Conservation (phyloP, 1,140 invertebrate species). For the Lepidurus couesii region DNA sequence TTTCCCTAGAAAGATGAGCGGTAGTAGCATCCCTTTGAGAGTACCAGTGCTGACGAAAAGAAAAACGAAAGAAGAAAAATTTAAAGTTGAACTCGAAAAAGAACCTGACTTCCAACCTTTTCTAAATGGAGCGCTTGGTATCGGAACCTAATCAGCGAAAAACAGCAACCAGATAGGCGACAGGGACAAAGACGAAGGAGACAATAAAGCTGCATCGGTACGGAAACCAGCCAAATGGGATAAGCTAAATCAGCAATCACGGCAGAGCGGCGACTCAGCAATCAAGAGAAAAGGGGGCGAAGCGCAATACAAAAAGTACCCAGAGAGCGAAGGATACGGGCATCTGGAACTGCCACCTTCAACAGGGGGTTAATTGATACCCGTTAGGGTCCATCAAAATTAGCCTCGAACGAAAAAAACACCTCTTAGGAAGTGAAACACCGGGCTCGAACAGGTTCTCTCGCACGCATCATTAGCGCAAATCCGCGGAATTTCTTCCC, state of each 20-base stretch:
- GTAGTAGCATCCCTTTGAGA: background rate
- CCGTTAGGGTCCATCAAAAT: background rate
- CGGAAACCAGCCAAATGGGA: background rate
- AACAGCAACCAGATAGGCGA: background rate
- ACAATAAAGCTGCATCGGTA: background rate
- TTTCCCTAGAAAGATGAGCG: background rate
- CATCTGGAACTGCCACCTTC: background rate
- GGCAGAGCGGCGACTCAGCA: background rate
- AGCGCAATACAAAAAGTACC: background rate
- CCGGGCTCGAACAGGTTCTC: background rate
- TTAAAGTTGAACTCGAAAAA: background rate
- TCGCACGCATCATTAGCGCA: background rate
- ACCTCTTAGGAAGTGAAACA: background rate
- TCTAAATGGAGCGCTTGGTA: background rate
- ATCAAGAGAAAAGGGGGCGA: background rate
- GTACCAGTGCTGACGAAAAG: background rate
- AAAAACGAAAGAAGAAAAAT: background rate
- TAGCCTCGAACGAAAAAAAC: background rate
- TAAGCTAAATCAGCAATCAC: constrained; percentile 19
- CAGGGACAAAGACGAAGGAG: background rate
- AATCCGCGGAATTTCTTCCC: background rate
- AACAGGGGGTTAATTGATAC: constrained; percentile 4
- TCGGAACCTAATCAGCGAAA: background rate
- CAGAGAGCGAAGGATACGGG: background rate
- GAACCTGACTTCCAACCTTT: background rate